Conservation (phyloP, 2,797 vertebrate genomes). For the Epinephelus malabaricus region DNA sequence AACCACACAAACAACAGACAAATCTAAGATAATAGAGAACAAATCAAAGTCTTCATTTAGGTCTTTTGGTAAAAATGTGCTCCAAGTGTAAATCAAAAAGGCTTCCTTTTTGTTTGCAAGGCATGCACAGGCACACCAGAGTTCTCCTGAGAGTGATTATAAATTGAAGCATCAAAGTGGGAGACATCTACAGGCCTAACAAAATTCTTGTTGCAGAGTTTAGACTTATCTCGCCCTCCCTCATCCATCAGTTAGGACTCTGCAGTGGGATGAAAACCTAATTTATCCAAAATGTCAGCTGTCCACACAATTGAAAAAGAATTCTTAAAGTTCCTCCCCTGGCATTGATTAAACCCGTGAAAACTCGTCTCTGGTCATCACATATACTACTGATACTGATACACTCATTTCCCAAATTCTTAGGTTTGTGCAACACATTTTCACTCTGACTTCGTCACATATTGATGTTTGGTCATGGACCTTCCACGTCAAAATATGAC, state of each 20-base stretch:
- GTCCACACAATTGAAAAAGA: constrained; percentile 26
- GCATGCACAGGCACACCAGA: background rate
- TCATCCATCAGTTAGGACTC: constrained; percentile 49
- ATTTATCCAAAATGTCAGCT: constrained; percentile 47
- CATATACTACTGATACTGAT: too few relatives aligned
- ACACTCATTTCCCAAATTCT: too few relatives aligned
- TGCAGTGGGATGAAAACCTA: constrained; percentile 38
- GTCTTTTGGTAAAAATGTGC: constrained; percentile 2
- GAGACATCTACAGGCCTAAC: constrained; percentile 28
- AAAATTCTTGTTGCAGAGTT: constrained; percentile 42
- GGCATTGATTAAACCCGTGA: too few relatives aligned
- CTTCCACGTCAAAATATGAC: too few relatives aligned
- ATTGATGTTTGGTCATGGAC: too few relatives aligned
- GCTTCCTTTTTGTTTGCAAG: constrained; percentile 12
- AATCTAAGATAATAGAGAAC: background rate
- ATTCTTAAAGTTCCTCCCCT: constrained; percentile 1
- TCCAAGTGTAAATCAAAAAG: constrained; percentile 21
- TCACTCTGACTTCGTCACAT: too few relatives aligned
- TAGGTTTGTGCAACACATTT: too few relatives aligned
- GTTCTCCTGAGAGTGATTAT: constrained; percentile 36
- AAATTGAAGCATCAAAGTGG: constrained; percentile 39
- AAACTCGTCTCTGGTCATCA: too few relatives aligned
- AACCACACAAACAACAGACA: background rate
- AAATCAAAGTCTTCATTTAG: constrained; percentile 23
- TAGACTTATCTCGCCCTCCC: constrained; percentile 29